Percentiles rank a stretch among this genome's conserved stretches.
phyloP scores from a whole-genome alignment of 1,140 invertebrate genomes.

The Formica selysi region DNA sequence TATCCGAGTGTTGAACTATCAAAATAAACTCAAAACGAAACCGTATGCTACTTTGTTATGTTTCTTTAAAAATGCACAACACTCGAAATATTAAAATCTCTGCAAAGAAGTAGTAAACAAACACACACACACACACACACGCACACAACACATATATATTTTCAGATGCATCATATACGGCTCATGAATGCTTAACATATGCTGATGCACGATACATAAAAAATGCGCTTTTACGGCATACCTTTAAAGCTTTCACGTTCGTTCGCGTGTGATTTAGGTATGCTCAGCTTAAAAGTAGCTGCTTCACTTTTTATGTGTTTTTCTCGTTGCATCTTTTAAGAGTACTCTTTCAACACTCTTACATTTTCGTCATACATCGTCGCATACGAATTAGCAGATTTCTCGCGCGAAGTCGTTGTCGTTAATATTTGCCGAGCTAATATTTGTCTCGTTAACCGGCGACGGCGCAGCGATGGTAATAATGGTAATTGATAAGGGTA shows the following conservation, averaged over 20 bases:
- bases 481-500: constrained; percentile 63
- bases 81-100: constrained; percentile 29
- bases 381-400: constrained; percentile 35
- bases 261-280: constrained; percentile 21
- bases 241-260: neutral
- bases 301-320: neutral
- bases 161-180: neutral
- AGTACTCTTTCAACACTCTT: neutral
- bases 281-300: constrained; percentile 13
- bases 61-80: constrained; percentile 36
- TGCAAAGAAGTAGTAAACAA: neutral
- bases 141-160: no score
- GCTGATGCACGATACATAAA: constrained; percentile 21
- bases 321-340: constrained; percentile 8
- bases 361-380: neutral
- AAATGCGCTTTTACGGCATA: constrained; percentile 28
- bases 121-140: neutral
- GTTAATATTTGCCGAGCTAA: constrained; percentile 56
- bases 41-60: constrained; percentile 11
- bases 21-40: constrained; percentile 61
- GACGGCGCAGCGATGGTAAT: constrained; percentile 22
- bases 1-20: neutral
- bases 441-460: constrained; percentile 62
- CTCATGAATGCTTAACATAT: constrained; percentile 43
- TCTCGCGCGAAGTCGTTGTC: constrained; percentile 19